phyloP scores from a whole-genome alignment of 1,140 invertebrate species.

The Bombus picipes region DNA sequence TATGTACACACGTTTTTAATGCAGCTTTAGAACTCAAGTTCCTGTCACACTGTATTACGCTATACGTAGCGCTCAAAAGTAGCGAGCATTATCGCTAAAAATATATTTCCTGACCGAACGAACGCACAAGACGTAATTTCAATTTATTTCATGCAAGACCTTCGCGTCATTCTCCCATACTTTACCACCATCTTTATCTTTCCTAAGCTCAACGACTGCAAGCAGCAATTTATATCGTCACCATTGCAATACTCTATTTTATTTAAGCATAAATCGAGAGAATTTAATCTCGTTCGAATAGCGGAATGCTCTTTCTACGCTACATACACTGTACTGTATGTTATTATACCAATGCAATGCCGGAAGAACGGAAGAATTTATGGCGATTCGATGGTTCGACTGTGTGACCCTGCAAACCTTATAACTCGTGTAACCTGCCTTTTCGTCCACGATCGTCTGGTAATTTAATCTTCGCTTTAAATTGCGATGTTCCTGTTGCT shows the following conservation, averaged over 20 bases:
- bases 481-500: slow-evolving; percentile 10
- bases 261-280: slow-evolving; percentile 5
- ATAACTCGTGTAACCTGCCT: slow-evolving; percentile 1
- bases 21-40: background rate
- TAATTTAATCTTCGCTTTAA: slow-evolving; percentile 25
- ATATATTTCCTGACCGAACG: background rate
- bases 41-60: too few species aligned
- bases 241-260: background rate
- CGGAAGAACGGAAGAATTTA: slow-evolving; percentile 21
- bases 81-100: background rate
- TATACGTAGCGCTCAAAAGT: too few species aligned
- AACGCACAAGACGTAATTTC: background rate
- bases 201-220: background rate
- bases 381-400: background rate
- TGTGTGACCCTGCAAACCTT: background rate
- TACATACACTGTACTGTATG: background rate
- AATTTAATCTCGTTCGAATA: background rate
- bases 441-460: background rate
- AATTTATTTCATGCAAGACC: background rate
- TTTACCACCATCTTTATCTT: background rate
- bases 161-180: background rate
- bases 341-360: slow-evolving; percentile 12
- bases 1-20: background rate
- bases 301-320: background rate
- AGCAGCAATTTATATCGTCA: background rate